Conservation (phyloP, 2,888 invertebrate genomes). For the Pammene fasciana region DNA sequence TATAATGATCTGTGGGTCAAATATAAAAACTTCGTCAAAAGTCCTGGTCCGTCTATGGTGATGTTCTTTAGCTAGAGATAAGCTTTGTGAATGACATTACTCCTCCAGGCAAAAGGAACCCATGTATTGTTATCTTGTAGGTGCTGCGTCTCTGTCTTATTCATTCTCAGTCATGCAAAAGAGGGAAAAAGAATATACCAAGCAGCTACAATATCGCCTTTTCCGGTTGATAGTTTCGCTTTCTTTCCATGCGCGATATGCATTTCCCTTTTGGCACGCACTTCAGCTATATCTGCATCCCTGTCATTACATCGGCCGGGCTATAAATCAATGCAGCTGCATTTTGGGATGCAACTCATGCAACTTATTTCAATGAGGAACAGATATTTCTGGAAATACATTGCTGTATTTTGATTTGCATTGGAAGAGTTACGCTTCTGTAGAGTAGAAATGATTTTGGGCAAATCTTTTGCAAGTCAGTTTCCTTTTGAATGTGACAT, state of each 20-base stretch:
- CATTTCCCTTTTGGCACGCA: conserved; percentile 27
- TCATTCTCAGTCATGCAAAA: neutral
- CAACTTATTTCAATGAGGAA: conserved; percentile 26
- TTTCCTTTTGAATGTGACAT: too few relatives aligned
- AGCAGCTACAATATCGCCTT: neutral
- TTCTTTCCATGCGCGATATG: conserved; percentile 27
- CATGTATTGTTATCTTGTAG: neutral
- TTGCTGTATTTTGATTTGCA: conserved; percentile 11
- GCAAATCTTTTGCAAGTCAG: neutral
- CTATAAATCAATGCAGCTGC: conserved; percentile 40
- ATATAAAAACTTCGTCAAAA: neutral
- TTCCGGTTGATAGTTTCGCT: neutral
- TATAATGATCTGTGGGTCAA: neutral
- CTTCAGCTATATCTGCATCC: conserved; percentile 31
- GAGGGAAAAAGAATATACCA: neutral
- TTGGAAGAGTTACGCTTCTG: neutral
- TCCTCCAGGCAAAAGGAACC: too few relatives aligned
- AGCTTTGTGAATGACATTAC: neutral
- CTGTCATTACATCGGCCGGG: conserved; percentile 29
- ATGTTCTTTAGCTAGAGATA: too few relatives aligned
- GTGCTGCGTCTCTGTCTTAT: conserved; percentile 2
- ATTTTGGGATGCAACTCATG: conserved; percentile 36
- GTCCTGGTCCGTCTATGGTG: neutral
- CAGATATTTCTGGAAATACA: conserved; percentile 5
- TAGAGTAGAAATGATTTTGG: neutral